Evolutionary conservation across 2,888 invertebrate species (phyloP), one percentile per base, ranked within the genome.

Genomic region (Watsonalla cultraria): DNA sequence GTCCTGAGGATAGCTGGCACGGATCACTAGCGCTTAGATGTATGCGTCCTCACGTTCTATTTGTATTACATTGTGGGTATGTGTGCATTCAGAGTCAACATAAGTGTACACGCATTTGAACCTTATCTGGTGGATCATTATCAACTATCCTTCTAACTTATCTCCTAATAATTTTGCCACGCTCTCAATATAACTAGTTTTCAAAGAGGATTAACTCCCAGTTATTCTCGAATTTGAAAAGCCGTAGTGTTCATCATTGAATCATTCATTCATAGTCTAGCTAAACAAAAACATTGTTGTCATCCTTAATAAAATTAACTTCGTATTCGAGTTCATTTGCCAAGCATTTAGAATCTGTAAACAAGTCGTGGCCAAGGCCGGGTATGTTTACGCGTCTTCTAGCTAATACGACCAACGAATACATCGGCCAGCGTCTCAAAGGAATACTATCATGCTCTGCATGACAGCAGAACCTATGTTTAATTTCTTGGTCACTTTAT

Each of bases 1-100:
- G 81, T 78, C 76, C 74, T 74, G 70, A 75, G 70, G 77, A 78
- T 80, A 72, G 73, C 70, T 75, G 72, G 76, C 69, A 76, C 70
- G 77, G 80, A 83, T 84, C 79, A 74, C 76, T 73, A 71, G 72
- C 68, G 65, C 66, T 70, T 62, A 65, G 59, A 71, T 74, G 70
- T 75, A 80, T 82, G 82, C 80, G 74, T 71, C 79, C 83, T 85
- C 89, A 86, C 87, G 86, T 89, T 76, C 74, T 83, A 74, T 89
- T 84, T 86, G 77, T 72, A 74, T 80, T 78, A 66, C 62, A 68
- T 74, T 74, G 74, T 80, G 72, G 72, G 64, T 69, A 55, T 64
- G 55, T 60, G 65, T 70, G 67, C 65, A 66, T 65, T 66, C 57
- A 56, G 61, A 60, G 65, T 64, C 64, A 57, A 55, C 60, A 52